Percentiles rank a stretch among this genome's conserved stretches.
Conservation (phyloP, 2,888 invertebrate genomes). For the Prosopocoilus inquinatus region DNA sequence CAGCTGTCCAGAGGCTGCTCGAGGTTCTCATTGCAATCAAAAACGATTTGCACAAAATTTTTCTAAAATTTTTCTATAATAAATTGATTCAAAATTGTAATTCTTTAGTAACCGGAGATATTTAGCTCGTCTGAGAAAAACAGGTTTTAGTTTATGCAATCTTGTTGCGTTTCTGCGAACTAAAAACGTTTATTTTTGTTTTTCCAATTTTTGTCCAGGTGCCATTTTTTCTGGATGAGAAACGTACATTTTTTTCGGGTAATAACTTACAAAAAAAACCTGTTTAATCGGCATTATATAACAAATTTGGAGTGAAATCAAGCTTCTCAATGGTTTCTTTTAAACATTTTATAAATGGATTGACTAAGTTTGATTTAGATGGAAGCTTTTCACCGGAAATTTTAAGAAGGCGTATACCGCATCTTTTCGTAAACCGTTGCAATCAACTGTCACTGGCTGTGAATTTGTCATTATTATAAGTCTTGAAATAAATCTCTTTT, state of each 20-base stretch:
- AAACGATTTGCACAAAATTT: too few species aligned
- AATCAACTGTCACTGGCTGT: conserved; percentile 19
- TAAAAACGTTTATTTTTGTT: not conserved
- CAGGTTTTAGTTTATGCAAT: too few species aligned
- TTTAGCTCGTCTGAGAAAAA: not conserved
- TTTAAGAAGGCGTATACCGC: conserved; percentile 13
- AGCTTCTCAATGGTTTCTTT: not conserved
- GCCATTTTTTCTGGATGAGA: conserved; percentile 1
- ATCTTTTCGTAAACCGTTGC: conserved; percentile 15
- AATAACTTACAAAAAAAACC: conserved; percentile 2
- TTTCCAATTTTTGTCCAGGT: conserved; percentile 3
- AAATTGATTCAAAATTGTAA: too few species aligned
- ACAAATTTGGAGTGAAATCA: too few species aligned
- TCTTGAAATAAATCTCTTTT: not conserved
- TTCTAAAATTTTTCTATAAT: too few species aligned
- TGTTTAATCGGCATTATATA: not conserved
- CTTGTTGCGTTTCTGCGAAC: too few species aligned
- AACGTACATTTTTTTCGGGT: conserved; percentile 3
- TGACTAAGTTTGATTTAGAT: conserved; percentile 12
- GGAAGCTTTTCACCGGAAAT: conserved; percentile 22
- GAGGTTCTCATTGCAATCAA: too few species aligned
- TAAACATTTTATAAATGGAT: conserved; percentile 16
- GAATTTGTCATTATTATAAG: conserved; percentile 7
- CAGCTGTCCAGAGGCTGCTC: too few species aligned
- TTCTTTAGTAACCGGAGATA: too few species aligned